Conservation (phyloP, 1,140 invertebrate genomes). For the Leptinotarsa lineolata region DNA sequence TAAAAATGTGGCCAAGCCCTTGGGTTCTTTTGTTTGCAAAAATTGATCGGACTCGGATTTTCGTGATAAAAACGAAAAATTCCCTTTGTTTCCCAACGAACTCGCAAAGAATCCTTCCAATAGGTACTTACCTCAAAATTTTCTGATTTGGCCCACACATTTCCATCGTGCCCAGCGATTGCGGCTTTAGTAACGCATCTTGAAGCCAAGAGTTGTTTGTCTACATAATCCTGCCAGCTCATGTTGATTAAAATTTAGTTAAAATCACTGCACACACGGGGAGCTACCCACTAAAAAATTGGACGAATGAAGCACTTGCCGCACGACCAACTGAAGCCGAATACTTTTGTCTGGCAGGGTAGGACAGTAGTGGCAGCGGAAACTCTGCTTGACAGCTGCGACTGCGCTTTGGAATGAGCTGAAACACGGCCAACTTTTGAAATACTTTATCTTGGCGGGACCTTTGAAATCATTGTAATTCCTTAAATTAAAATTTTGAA, state of each 20-base stretch:
- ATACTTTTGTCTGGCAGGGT: slow-evolving; percentile 36
- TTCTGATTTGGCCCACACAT: slow-evolving; percentile 92
- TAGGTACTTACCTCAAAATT: slow-evolving; percentile 84
- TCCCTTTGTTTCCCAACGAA: neutral
- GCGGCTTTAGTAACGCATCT: slow-evolving; percentile 91
- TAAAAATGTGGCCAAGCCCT: slow-evolving; percentile 36
- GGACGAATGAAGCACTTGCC: slow-evolving; percentile 31
- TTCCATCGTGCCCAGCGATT: slow-evolving; percentile 92
- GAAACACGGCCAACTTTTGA: neutral
- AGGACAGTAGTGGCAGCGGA: slow-evolving; percentile 36
- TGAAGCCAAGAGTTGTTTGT: slow-evolving; percentile 93
- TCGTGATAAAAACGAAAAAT: slow-evolving; percentile 1
- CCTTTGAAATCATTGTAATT: neutral
- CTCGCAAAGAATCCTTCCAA: neutral
- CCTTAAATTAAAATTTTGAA: too few relatives aligned
- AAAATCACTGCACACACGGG: slow-evolving; percentile 42
- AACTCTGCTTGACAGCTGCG: slow-evolving; percentile 36
- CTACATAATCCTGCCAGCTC: slow-evolving; percentile 98
- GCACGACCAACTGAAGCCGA: slow-evolving; percentile 38
- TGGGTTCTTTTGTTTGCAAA: slow-evolving; percentile 34
- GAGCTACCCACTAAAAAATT: slow-evolving; percentile 32
- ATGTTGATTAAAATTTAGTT: slow-evolving; percentile 62
- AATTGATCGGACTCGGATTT: neutral
- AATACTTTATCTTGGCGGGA: neutral
- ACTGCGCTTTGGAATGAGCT: slow-evolving; percentile 24